Percentiles rank a stretch among this genome's conserved stretches.
These are phyloP conservation scores for Tokudaia tokunoshimensis DNA, from an alignment of 2,797 vertebrate species.

Conservation along the genomic window DNA sequence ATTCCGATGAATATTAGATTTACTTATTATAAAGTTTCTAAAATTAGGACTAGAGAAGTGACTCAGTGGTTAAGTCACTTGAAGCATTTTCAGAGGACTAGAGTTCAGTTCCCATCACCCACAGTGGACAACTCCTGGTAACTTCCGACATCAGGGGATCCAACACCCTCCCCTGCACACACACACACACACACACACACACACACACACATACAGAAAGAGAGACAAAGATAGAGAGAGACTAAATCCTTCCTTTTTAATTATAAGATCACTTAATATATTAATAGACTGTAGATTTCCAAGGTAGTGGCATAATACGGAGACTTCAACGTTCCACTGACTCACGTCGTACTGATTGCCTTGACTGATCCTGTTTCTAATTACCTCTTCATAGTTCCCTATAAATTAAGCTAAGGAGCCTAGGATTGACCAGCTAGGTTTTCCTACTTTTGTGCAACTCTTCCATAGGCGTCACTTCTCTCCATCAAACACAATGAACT, in stretches of 20 bases:
- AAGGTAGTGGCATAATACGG: not conserved
- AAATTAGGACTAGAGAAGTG: not conserved
- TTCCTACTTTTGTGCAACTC: not conserved
- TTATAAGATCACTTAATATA: not conserved
- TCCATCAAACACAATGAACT: not conserved
- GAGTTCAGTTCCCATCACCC: not conserved
- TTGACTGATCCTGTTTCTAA: not conserved
- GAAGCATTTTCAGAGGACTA: not conserved
- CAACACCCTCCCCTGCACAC: not conserved
- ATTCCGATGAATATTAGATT: slow-evolving; percentile 1
- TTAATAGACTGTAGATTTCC: not conserved
- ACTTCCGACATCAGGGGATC: not conserved
- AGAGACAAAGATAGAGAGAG: not conserved
- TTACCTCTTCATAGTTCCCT: not conserved
- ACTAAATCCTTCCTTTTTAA: not conserved
- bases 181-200: not conserved
- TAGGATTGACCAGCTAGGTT: not conserved
- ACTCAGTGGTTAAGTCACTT: not conserved
- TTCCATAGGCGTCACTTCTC: not conserved
- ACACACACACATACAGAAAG: not conserved
- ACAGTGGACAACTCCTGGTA: not conserved
- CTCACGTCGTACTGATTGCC: not conserved
- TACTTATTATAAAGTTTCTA: not conserved
- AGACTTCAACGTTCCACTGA: not conserved
- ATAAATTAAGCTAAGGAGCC: not conserved